Percentiles rank a stretch among this genome's conserved stretches.
Conservation (phyloP, 2,797 vertebrate genomes). For the Esox lucius region DNA sequence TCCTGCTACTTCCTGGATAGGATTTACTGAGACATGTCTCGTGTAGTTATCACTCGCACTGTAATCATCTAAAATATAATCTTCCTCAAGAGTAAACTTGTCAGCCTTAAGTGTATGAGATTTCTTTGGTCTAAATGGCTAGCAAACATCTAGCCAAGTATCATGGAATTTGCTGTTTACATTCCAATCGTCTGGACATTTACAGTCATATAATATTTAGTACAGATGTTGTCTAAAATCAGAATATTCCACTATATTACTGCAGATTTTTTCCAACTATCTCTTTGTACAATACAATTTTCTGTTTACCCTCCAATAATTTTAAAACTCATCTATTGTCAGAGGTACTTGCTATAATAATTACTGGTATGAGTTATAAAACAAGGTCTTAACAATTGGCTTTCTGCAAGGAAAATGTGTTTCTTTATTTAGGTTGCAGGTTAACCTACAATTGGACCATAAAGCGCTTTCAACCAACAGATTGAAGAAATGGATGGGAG, state of each 20-base stretch:
- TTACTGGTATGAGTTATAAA: slow-evolving; percentile 73
- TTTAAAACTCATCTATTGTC: slow-evolving; percentile 68
- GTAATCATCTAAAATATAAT: not conserved
- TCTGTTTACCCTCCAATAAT: slow-evolving; percentile 53
- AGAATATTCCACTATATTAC: slow-evolving; percentile 43
- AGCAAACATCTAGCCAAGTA: not conserved
- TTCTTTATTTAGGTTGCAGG: slow-evolving; percentile 68
- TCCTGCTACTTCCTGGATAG: not conserved
- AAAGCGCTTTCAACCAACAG: slow-evolving; percentile 69
- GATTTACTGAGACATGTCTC: not conserved
- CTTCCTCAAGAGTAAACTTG: slow-evolving; percentile 1
- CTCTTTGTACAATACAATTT: slow-evolving; percentile 51
- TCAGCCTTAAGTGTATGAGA: not conserved
- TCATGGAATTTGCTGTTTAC: not conserved
- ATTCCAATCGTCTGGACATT: not conserved
- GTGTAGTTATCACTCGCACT: not conserved
- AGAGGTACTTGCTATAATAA: slow-evolving; percentile 74
- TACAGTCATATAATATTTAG: slow-evolving; percentile 5
- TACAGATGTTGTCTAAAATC: slow-evolving; percentile 25
- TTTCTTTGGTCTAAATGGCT: not conserved
- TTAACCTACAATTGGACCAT: slow-evolving; percentile 78
- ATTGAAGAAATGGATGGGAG: slow-evolving; percentile 77
- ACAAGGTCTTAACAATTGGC: slow-evolving; percentile 75
- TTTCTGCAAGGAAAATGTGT: slow-evolving; percentile 65
- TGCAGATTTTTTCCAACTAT: slow-evolving; percentile 48